Evolutionary conservation across 2,888 invertebrate genomes (phyloP).

Genomic region (Erynnis tages): DNA sequence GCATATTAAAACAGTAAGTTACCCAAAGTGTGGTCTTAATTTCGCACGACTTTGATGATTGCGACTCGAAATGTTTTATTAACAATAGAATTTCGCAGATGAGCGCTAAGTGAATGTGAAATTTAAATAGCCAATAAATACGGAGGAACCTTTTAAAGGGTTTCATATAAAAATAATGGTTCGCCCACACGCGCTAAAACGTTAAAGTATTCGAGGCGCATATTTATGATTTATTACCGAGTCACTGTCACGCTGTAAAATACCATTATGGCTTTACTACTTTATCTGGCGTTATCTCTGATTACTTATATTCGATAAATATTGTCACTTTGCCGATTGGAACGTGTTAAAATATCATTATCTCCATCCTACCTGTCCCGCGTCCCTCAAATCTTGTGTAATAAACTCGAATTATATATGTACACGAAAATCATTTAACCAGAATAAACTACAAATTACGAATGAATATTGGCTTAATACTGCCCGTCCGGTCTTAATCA

Average conservation of each 20-base stretch:
- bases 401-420: background rate
- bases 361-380: too few species aligned
- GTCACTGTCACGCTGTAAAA: slow-evolving; percentile 16
- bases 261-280: slow-evolving; percentile 1
- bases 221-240: slow-evolving; percentile 17
- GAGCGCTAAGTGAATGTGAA: slow-evolving; percentile 59
- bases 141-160: slow-evolving; percentile 46
- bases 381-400: background rate
- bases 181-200: slow-evolving; percentile 49
- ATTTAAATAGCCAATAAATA: slow-evolving; percentile 49
- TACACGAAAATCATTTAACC: background rate
- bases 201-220: slow-evolving; percentile 21
- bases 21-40: slow-evolving; percentile 29
- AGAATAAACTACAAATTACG: background rate
- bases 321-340: too few species aligned
- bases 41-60: slow-evolving; percentile 59
- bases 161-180: slow-evolving; percentile 56
- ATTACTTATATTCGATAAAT: too few species aligned
- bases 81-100: slow-evolving; percentile 54
- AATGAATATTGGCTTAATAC: slow-evolving; percentile 29
- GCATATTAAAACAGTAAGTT: slow-evolving; percentile 9
- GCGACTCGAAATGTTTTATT: slow-evolving; percentile 51
- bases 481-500: slow-evolving; percentile 55
- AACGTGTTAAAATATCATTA: too few species aligned
- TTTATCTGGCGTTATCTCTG: background rate